phyloP scores from a whole-genome alignment of 2,113 vertebrate genomes.

The Phycodurus eques region DNA sequence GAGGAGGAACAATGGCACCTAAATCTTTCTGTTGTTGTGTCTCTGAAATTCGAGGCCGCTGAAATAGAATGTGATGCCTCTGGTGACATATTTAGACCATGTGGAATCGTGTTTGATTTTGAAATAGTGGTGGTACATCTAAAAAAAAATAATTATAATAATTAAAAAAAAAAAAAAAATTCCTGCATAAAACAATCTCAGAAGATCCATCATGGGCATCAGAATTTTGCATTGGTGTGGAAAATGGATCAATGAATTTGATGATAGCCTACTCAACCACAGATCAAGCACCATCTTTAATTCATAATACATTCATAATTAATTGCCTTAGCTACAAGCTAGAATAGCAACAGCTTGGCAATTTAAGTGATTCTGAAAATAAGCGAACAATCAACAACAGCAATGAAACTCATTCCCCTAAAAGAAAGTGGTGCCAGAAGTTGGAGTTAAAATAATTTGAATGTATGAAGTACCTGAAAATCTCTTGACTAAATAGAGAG shows the following conservation, averaged over 20 bases:
- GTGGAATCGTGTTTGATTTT: not conserved
- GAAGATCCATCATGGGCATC: conserved; percentile 9
- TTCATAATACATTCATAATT: conserved; percentile 8
- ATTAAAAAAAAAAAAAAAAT: not conserved
- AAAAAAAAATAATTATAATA: not conserved
- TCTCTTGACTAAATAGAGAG: conserved; percentile 79
- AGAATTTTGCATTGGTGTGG: conserved; percentile 4
- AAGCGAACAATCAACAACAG: not conserved
- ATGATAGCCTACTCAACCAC: conserved; percentile 14
- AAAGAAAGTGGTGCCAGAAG: not conserved
- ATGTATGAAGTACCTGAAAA: conserved; percentile 77
- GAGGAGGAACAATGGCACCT: not conserved
- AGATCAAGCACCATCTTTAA: conserved; percentile 24
- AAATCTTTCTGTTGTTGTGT: not conserved
- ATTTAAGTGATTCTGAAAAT: not conserved
- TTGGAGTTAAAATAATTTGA: not conserved
- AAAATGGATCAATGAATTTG: conserved; percentile 12
- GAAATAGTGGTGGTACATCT: not conserved
- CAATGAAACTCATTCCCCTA: not conserved
- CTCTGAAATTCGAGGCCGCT: not conserved
- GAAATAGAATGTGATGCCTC: not conserved
- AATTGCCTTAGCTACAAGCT: not conserved
- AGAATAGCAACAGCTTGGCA: not conserved
- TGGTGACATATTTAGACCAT: not conserved
- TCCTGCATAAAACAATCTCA: not conserved